Conservation (phyloP, 2,113 vertebrate species). For the Colossoma macropomum region DNA sequence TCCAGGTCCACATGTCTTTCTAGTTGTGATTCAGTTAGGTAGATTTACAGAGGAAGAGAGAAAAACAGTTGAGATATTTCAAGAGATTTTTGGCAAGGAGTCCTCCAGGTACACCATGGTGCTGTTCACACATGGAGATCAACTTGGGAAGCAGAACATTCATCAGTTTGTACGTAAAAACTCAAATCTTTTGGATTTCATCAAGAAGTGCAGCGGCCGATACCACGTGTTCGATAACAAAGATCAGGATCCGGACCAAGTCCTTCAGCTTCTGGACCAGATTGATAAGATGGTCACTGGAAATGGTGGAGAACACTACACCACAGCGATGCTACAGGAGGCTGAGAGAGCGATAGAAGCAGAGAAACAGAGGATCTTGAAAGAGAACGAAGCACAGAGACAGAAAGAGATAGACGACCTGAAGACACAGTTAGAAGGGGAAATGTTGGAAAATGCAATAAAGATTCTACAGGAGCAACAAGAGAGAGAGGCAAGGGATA, state of each 20-base stretch:
- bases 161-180: too few species aligned
- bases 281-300: too few species aligned
- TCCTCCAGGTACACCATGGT: slow-evolving; percentile 42
- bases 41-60: slow-evolving; percentile 51
- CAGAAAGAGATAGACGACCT: slow-evolving; percentile 9
- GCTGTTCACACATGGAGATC: slow-evolving; percentile 55
- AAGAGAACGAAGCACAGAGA: slow-evolving; percentile 33
- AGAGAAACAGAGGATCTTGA: slow-evolving; percentile 43
- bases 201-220: too few species aligned
- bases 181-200: too few species aligned
- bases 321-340: slow-evolving; percentile 39
- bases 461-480: not conserved
- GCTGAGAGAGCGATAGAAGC: slow-evolving; percentile 42
- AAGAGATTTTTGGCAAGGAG: slow-evolving; percentile 41
- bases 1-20: slow-evolving; percentile 56
- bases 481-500: not conserved
- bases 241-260: too few species aligned
- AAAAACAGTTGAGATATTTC: slow-evolving; percentile 41
- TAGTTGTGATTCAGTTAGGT: slow-evolving; percentile 47
- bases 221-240: too few species aligned
- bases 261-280: too few species aligned
- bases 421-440: not conserved
- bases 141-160: too few species aligned
- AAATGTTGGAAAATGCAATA: too few species aligned
- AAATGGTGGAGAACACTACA: slow-evolving; percentile 43